A percentile compares a stretch with the other conserved stretches of the same genome.
These are phyloP conservation scores for Drosophila mettleri DNA, from an alignment of 2,888 invertebrate genomes.

Conservation along the genomic window DNA sequence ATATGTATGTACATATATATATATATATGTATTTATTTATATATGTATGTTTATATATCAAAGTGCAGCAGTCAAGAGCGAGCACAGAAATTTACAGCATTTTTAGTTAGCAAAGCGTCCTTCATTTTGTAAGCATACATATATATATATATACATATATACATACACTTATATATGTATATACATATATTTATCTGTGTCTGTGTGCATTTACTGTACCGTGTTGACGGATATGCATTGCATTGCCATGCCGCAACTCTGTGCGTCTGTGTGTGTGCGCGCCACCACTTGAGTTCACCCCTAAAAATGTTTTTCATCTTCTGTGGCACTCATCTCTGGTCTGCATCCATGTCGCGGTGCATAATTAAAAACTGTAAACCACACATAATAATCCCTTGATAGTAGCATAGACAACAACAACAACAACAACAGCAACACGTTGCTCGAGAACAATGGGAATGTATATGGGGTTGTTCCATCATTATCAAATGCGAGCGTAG, in stretches of 20 bases:
- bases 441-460: conserved; percentile 38
- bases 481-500: conserved; percentile 33
- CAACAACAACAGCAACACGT: conserved; percentile 38
- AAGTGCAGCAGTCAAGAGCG: conserved; percentile 6
- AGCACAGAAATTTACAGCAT: conserved; percentile 17
- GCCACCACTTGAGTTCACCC: conserved; percentile 74
- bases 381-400: conserved; percentile 80
- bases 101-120: conserved; percentile 35
- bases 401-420: conserved; percentile 54
- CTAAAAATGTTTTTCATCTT: conserved; percentile 54
- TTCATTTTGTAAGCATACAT: conserved; percentile 51
- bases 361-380: conserved; percentile 80
- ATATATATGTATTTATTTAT: background rate
- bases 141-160: conserved; percentile 1
- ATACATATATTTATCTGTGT: background rate
- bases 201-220: background rate
- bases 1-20: background rate
- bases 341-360: conserved; percentile 71
- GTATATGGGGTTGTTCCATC: conserved; percentile 57
- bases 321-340: conserved; percentile 35
- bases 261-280: conserved; percentile 53
- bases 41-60: conserved; percentile 1
- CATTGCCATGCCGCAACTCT: conserved; percentile 16
- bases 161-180: conserved; percentile 1
- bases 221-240: conserved; percentile 4